Conservation (phyloP, 1,140 invertebrate species). For the Trachymyrmex septentrionalis region DNA sequence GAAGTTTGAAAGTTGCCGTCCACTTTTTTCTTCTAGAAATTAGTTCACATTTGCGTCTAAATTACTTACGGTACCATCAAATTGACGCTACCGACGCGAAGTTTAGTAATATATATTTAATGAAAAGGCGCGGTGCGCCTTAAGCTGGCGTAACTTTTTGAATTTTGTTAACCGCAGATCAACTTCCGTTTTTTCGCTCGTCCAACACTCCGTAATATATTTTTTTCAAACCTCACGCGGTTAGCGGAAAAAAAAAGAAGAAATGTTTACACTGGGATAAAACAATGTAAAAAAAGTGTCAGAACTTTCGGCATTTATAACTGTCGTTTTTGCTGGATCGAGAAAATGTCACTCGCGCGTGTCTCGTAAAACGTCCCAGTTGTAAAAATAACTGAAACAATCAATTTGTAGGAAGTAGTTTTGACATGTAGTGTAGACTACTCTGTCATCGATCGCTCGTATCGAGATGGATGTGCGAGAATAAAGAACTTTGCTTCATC, state of each 20-base stretch:
- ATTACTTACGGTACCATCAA: conserved; percentile 35
- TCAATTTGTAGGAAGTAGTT: conserved; percentile 56
- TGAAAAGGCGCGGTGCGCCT: conserved; percentile 22
- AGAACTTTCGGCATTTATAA: conserved; percentile 49
- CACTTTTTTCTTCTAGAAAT: not conserved
- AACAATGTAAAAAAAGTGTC: conserved; percentile 19
- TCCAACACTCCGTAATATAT: not conserved
- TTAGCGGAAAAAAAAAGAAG: conserved; percentile 1
- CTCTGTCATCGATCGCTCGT: conserved; percentile 46
- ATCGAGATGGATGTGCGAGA: conserved; percentile 39
- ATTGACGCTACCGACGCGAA: conserved; percentile 29
- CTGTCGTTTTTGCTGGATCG: conserved; percentile 45
- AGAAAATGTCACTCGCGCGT: conserved; percentile 45
- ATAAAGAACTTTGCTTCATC: conserved; percentile 48
- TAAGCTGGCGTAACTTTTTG: conserved; percentile 20
- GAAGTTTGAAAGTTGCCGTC: conserved; percentile 45
- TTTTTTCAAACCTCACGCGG: not conserved
- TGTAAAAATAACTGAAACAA: conserved; percentile 60
- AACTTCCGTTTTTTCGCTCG: conserved; percentile 11
- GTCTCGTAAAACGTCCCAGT: conserved; percentile 49
- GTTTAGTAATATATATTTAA: conserved; percentile 45
- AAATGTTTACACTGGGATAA: conserved; percentile 21
- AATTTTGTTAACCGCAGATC: conserved; percentile 44
- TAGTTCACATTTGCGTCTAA: conserved; percentile 51
- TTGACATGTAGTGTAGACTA: conserved; percentile 50